Percentiles rank a stretch among this genome's conserved stretches.
Conservation (phyloP, 1,140 invertebrate genomes). For the Theocolax elegans region DNA sequence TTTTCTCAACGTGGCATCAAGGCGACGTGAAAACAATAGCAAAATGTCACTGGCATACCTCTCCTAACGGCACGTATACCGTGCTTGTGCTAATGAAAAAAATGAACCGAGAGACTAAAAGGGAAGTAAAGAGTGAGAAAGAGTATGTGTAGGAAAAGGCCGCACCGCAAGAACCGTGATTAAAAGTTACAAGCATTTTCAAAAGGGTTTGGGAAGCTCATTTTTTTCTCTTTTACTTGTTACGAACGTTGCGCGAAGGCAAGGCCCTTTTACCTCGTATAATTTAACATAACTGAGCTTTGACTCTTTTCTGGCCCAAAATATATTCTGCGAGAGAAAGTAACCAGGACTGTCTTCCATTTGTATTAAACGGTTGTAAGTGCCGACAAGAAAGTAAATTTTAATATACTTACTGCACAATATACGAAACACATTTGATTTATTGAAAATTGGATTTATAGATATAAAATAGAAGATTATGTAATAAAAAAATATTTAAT, state of each 20-base stretch:
- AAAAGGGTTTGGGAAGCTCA: slow-evolving; percentile 16
- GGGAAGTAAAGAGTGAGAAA: slow-evolving; percentile 1
- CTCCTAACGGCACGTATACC: background rate
- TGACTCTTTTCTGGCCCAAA: too few species aligned
- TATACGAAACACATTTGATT: too few species aligned
- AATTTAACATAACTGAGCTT: too few species aligned
- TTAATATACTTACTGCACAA: too few species aligned
- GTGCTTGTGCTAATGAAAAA: slow-evolving; percentile 22
- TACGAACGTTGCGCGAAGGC: background rate
- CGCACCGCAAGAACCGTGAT: slow-evolving; percentile 10
- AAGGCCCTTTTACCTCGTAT: background rate
- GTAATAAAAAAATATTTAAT: too few species aligned
- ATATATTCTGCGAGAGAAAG: too few species aligned
- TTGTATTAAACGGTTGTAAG: too few species aligned
- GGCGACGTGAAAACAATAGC: slow-evolving; percentile 1
- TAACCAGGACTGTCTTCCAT: too few species aligned
- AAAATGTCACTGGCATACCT: background rate
- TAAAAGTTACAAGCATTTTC: slow-evolving; percentile 38
- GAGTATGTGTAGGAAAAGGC: background rate
- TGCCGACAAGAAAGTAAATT: too few species aligned
- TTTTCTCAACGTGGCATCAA: background rate
- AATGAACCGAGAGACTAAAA: background rate
- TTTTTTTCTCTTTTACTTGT: too few species aligned
- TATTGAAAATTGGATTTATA: too few species aligned
- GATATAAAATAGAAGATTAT: too few species aligned